A percentile compares a stretch with the other conserved stretches of the same genome.
Conservation (phyloP, 2,888 invertebrate genomes). For the Leptopterna dolabrata region DNA sequence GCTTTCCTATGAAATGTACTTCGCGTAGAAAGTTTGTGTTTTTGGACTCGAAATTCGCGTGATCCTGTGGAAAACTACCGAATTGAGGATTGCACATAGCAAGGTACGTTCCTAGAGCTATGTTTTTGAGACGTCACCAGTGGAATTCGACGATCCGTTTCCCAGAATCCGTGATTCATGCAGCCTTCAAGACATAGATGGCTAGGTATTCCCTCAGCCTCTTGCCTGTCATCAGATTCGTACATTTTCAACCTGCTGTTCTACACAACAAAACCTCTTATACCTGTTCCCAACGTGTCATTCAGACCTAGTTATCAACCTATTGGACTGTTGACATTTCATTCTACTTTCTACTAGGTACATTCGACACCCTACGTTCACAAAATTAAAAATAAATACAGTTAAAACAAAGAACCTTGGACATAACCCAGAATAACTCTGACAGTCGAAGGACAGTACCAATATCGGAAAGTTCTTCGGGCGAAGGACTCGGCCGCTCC, state of each 20-base stretch:
- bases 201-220: background rate
- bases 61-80: background rate
- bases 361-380: background rate
- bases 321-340: background rate
- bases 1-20: conserved; percentile 15
- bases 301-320: background rate
- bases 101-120: background rate
- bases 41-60: background rate
- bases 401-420: background rate
- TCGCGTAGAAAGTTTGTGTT: conserved; percentile 42
- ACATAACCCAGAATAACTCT: background rate
- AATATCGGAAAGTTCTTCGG: conserved; percentile 13
- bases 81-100: conserved; percentile 5
- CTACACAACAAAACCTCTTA: too few relatives aligned
- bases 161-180: conserved; percentile 32
- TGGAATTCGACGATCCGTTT: background rate
- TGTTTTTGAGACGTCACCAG: background rate
- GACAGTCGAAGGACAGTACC: conserved; percentile 18
- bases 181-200: background rate
- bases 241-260: background rate
- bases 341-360: background rate
- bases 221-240: background rate
- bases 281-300: background rate
- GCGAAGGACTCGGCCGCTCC: conserved; percentile 25
- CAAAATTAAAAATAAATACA: background rate